Conservation (phyloP, 35 echinoderm and acorn worm genomes). For the Apostichopus californicus region DNA sequence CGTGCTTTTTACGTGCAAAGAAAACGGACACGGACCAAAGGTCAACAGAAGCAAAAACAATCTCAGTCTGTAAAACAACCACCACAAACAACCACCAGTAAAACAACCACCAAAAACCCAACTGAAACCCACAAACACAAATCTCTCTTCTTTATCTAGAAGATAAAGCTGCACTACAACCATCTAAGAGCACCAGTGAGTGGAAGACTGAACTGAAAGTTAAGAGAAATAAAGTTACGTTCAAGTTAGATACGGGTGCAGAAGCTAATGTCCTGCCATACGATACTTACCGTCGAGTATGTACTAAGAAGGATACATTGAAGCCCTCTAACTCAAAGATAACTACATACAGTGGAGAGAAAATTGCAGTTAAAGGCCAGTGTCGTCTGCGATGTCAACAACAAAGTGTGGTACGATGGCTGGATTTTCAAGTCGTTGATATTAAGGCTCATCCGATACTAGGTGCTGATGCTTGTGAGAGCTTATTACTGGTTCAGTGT, state of each 20-base stretch:
- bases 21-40: no score
- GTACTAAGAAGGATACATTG: background rate
- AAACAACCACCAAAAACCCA: no score
- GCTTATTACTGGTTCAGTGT: background rate
- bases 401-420: background rate
- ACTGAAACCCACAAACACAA: no score
- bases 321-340: background rate
- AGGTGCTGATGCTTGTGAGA: background rate
- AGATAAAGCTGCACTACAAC: no score
- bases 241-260: conserved; percentile 16
- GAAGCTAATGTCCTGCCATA: conserved; percentile 23
- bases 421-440: conserved; percentile 25
- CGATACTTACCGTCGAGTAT: background rate
- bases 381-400: conserved; percentile 6
- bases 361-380: background rate
- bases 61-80: no score
- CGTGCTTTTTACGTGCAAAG: no score
- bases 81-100: no score
- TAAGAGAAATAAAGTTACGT: background rate
- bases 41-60: no score
- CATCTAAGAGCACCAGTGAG: no score
- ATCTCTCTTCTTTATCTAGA: no score
- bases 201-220: background rate
- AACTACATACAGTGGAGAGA: conserved; percentile 3
- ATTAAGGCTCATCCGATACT: conserved; percentile 12